Evolutionary conservation across 2,888 invertebrate genomes (phyloP).

Genomic region (Eilema sororculum): DNA sequence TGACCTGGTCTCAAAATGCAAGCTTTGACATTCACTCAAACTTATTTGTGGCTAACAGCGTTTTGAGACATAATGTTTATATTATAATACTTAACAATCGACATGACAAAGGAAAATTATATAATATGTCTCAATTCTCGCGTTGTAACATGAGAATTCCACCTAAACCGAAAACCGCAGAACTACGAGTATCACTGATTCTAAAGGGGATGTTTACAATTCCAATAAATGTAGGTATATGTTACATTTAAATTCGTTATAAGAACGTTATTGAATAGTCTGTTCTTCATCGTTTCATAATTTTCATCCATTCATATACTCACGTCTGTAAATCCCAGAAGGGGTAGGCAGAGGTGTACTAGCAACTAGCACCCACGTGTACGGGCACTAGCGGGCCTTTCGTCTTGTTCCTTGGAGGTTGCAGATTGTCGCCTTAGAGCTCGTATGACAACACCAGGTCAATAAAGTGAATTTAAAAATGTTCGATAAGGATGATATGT

Average conservation of each 20-base stretch:
- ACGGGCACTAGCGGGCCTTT: too few relatives aligned
- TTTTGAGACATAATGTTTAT: neutral
- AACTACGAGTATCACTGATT: slow-evolving; percentile 28
- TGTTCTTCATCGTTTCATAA: slow-evolving; percentile 45
- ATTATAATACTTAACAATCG: neutral
- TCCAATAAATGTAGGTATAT: slow-evolving; percentile 40
- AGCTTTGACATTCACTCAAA: too few relatives aligned
- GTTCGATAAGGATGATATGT: too few relatives aligned
- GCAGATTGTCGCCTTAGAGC: too few relatives aligned
- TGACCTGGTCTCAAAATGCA: too few relatives aligned
- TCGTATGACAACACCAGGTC: slow-evolving; percentile 35
- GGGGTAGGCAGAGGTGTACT: too few relatives aligned
- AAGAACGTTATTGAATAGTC: slow-evolving; percentile 43
- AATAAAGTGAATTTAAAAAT: too few relatives aligned
- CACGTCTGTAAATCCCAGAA: too few relatives aligned
- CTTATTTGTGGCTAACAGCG: too few relatives aligned
- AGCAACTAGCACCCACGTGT: too few relatives aligned
- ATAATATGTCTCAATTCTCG: neutral
- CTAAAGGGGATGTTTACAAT: slow-evolving; percentile 37
- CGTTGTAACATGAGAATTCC: slow-evolving; percentile 9
- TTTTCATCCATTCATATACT: too few relatives aligned
- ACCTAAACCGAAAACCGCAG: slow-evolving; percentile 33
- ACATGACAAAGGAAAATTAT: neutral
- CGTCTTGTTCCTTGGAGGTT: too few relatives aligned
- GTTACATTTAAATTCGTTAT: slow-evolving; percentile 35